Conservation (phyloP, 2,797 vertebrate genomes). For the Neosalanx taihuensis region DNA sequence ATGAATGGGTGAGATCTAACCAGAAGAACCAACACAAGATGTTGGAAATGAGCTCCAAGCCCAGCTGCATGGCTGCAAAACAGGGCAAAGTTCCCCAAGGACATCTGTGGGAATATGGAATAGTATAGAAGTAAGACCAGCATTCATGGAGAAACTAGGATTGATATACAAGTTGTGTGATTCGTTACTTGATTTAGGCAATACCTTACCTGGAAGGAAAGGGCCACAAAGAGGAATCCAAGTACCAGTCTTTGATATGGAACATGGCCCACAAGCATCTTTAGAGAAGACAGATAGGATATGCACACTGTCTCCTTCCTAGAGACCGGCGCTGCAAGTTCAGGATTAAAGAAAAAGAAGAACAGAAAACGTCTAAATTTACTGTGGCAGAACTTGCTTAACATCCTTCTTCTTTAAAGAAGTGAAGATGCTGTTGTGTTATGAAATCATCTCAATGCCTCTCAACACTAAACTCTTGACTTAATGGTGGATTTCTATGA, state of each 20-base stretch:
- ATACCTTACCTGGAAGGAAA: constrained; percentile 73
- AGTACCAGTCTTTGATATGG: constrained; percentile 67
- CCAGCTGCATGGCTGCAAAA: constrained; percentile 73
- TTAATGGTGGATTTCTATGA: neutral
- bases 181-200: neutral
- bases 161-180: neutral
- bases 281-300: constrained; percentile 58
- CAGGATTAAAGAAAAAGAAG: neutral
- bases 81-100: constrained; percentile 74
- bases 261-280: constrained; percentile 56
- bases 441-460: neutral
- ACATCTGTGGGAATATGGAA: constrained; percentile 58
- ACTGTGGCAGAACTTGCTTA: neutral
- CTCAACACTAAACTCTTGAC: neutral
- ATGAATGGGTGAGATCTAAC: constrained; percentile 51
- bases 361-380: neutral
- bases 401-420: neutral
- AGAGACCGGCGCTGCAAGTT: constrained; percentile 39
- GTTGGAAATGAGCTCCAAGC: constrained; percentile 67
- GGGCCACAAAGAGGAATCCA: constrained; percentile 64
- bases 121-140: neutral
- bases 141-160: neutral
- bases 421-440: neutral
- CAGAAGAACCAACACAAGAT: constrained; percentile 71
- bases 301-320: constrained; percentile 33